Evolutionary conservation across 2,797 vertebrate species (phyloP).

Genomic region (Carapus acus): DNA sequence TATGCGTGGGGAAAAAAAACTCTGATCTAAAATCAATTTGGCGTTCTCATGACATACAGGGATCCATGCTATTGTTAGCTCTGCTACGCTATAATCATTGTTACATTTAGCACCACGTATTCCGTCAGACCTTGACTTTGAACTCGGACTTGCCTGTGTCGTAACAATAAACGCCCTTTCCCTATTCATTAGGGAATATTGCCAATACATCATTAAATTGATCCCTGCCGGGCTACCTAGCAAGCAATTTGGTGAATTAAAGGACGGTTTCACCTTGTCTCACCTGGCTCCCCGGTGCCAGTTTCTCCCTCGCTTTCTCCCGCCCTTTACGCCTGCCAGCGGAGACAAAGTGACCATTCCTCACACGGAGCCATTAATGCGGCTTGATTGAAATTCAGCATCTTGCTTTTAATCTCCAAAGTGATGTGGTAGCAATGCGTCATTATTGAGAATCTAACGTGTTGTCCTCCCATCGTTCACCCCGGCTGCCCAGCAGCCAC

Average conservation of each 20-base stretch:
- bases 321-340: slow-evolving; percentile 49
- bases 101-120: slow-evolving; percentile 33
- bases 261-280: slow-evolving; percentile 61
- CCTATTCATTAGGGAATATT: slow-evolving; percentile 41
- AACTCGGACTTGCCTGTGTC: slow-evolving; percentile 47
- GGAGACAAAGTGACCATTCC: slow-evolving; percentile 69
- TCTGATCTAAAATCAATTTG: slow-evolving; percentile 15
- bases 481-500: slow-evolving; percentile 35
- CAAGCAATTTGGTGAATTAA: slow-evolving; percentile 66
- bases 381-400: slow-evolving; percentile 79
- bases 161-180: slow-evolving; percentile 40
- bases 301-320: slow-evolving; percentile 18
- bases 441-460: slow-evolving; percentile 73
- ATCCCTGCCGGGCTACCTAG: slow-evolving; percentile 60
- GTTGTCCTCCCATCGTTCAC: slow-evolving; percentile 62
- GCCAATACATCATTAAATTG: slow-evolving; percentile 50
- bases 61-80: too few species aligned
- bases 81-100: neutral
- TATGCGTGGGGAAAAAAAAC: neutral
- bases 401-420: slow-evolving; percentile 82
- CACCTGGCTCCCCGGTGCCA: slow-evolving; percentile 53
- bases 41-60: too few species aligned
- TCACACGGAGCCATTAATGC: slow-evolving; percentile 69
- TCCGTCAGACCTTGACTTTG: slow-evolving; percentile 35
- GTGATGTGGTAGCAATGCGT: slow-evolving; percentile 74